Evolutionary conservation across 1,140 invertebrate species (phyloP).

Genomic region (Radopholus similis): DNA sequence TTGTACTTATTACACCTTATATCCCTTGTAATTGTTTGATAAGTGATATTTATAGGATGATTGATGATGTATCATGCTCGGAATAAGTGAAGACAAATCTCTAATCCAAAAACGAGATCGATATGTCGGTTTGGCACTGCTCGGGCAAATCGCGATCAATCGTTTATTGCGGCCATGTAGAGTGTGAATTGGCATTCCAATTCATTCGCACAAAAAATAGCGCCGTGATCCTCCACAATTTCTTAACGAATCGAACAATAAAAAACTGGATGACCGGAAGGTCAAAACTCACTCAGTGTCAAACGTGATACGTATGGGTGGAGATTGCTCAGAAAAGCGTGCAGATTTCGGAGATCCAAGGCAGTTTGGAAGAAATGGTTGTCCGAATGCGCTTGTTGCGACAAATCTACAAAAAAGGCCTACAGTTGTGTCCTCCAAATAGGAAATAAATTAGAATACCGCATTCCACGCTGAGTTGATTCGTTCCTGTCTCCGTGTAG

Average conservation of each 20-base stretch:
- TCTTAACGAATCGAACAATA: neutral
- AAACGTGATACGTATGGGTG: neutral
- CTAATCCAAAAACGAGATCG: neutral
- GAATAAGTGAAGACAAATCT: neutral
- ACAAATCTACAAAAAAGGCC: neutral
- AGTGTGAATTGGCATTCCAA: slow-evolving; percentile 11
- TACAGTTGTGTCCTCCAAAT: neutral
- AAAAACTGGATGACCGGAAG: neutral
- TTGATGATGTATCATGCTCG: too few relatives aligned
- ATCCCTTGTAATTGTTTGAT: neutral
- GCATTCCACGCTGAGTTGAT: neutral
- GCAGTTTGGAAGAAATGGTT: slow-evolving; percentile 1
- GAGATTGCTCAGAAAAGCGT: slow-evolving; percentile 4
- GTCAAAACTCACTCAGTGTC: slow-evolving; percentile 4
- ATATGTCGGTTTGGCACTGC: too few relatives aligned
- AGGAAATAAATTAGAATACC: neutral
- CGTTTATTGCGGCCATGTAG: slow-evolving; percentile 4
- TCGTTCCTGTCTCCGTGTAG: slow-evolving; percentile 1
- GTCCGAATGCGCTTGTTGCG: neutral
- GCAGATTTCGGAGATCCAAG: slow-evolving; percentile 6
- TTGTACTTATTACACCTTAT: neutral
- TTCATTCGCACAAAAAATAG: slow-evolving; percentile 14
- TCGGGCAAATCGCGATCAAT: neutral
- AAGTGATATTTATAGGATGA: neutral
- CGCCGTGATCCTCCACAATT: slow-evolving; percentile 3